These are phyloP conservation scores for Smithornis capensis DNA, from an alignment of 2,113 vertebrate genomes.

Conservation along the genomic window DNA sequence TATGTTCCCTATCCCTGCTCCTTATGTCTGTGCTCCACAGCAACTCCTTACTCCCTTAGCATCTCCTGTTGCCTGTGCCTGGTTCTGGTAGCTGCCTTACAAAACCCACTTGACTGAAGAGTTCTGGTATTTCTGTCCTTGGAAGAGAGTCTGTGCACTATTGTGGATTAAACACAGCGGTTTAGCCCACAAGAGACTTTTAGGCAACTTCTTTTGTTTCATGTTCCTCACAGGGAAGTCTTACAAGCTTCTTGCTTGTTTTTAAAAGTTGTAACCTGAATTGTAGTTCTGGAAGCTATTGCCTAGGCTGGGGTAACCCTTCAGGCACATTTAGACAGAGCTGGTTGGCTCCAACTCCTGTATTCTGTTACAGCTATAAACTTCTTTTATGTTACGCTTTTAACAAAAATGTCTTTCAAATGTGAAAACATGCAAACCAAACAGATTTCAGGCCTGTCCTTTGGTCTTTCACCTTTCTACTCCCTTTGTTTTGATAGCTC, in stretches of 20 bases:
- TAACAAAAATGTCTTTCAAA: conserved; percentile 40
- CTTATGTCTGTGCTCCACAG: background rate
- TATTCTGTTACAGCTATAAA: conserved; percentile 46
- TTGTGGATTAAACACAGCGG: background rate
- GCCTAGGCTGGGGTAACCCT: conserved; percentile 33
- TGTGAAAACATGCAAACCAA: conserved; percentile 22
- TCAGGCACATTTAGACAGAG: conserved; percentile 25
- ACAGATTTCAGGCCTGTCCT: background rate
- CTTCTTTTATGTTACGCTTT: conserved; percentile 11
- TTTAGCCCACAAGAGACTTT: background rate
- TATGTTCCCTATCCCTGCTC: background rate
- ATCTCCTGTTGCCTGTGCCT: background rate
- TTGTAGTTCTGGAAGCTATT: conserved; percentile 38
- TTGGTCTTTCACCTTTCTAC: conserved; percentile 10
- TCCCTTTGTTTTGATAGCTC: conserved; percentile 17
- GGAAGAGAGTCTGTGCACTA: background rate
- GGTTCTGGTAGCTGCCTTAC: background rate
- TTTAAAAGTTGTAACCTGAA: conserved; percentile 21
- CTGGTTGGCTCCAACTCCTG: conserved; percentile 24
- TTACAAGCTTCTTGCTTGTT: conserved; percentile 26
- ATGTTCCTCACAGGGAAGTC: background rate
- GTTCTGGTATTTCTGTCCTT: background rate
- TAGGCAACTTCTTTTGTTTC: conserved; percentile 28
- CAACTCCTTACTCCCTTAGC: background rate
- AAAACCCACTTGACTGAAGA: background rate